phyloP scores from a whole-genome alignment of 2,113 vertebrate genomes.

The Ia io region DNA sequence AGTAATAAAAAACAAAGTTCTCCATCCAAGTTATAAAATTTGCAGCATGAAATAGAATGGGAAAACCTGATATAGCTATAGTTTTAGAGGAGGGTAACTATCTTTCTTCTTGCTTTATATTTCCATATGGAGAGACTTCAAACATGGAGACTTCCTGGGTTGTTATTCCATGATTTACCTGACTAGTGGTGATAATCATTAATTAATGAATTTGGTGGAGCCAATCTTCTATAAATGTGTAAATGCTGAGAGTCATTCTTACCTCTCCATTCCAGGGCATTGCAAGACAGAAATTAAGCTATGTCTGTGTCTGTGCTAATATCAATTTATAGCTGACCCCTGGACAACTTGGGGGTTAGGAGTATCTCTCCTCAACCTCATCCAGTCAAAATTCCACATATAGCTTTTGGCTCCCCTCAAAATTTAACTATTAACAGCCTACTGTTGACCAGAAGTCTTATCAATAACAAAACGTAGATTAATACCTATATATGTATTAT shows the following conservation, averaged over 20 bases:
- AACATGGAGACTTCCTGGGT: neutral
- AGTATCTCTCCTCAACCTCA: neutral
- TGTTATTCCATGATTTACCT: neutral
- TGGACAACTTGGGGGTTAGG: neutral
- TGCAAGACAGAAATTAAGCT: neutral
- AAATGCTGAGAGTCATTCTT: neutral
- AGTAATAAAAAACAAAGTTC: neutral
- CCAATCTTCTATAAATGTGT: neutral
- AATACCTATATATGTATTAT: neutral
- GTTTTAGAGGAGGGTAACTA: neutral
- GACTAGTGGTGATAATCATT: neutral
- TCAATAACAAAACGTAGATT: neutral
- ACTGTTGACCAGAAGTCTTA: neutral
- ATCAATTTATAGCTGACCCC: neutral
- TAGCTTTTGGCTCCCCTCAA: neutral
- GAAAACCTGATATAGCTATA: neutral
- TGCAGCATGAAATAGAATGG: neutral
- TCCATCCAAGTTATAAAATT: neutral
- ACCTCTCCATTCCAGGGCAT: neutral
- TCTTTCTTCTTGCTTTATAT: neutral
- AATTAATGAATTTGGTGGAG: neutral
- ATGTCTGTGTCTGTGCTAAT: neutral
- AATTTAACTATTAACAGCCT: neutral
- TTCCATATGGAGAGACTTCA: neutral
- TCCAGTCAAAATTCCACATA: neutral